Conservation (phyloP, 30 jellyfish, hydroid and myxozoan genomes). For the Aurelia coerulea region DNA sequence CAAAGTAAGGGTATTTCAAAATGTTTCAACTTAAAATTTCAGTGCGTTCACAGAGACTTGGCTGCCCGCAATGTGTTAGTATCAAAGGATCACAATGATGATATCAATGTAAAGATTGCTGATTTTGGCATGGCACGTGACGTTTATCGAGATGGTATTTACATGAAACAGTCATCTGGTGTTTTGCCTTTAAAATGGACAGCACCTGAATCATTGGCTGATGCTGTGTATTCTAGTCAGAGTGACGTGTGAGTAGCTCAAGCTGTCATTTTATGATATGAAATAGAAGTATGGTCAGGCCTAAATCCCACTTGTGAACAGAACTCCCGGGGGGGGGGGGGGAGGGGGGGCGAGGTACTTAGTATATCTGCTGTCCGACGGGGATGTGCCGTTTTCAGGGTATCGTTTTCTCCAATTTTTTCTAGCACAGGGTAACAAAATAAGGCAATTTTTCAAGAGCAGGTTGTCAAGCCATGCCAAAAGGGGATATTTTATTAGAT, state of each 20-base stretch:
- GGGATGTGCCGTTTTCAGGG: too few relatives aligned
- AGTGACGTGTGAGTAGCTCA: constrained; percentile 88
- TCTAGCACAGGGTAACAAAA: too few relatives aligned
- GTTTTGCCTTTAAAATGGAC: constrained; percentile 93
- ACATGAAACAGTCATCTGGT: constrained; percentile 72
- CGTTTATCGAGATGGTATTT: constrained; percentile 67
- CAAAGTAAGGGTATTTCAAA: not conserved
- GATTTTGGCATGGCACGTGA: constrained; percentile 96
- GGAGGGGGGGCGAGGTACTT: too few relatives aligned
- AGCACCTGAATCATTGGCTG: constrained; percentile 87
- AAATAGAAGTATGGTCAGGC: too few relatives aligned
- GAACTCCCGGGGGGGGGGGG: too few relatives aligned
- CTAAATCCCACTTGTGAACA: too few relatives aligned
- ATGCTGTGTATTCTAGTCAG: constrained; percentile 69
- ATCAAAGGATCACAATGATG: constrained; percentile 44
- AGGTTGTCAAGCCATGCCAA: too few relatives aligned
- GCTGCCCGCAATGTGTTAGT: constrained; percentile 90
- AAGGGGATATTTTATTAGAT: too few relatives aligned
- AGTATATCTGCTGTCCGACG: too few relatives aligned
- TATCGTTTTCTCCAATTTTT: too few relatives aligned
- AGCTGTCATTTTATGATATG: too few relatives aligned
- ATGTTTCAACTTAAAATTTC: constrained; percentile 7
- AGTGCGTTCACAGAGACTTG: constrained; percentile 92
- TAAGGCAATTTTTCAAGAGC: too few relatives aligned
- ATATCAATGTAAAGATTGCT: constrained; percentile 69